Percentiles rank a stretch among this genome's conserved stretches.
Evolutionary conservation across 2,113 vertebrate species (phyloP).

Genomic region (Carassius carassius): DNA sequence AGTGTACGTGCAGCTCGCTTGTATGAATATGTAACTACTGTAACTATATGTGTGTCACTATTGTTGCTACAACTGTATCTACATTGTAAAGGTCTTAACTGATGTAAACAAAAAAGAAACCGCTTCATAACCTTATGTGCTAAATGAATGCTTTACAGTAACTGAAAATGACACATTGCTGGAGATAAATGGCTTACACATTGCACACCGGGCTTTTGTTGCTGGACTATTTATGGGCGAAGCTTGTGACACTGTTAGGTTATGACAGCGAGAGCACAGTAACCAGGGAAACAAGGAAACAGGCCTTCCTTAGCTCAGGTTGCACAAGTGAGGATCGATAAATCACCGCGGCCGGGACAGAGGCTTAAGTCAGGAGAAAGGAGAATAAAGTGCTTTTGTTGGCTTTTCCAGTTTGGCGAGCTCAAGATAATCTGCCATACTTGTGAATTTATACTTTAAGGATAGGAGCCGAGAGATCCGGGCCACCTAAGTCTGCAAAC

Average conservation of each 20-base stretch:
- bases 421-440: constrained; percentile 31
- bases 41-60: neutral
- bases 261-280: constrained; percentile 62
- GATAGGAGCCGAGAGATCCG: neutral
- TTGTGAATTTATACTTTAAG: constrained; percentile 30
- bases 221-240: constrained; percentile 44
- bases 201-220: constrained; percentile 46
- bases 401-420: constrained; percentile 48
- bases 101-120: neutral
- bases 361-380: constrained; percentile 44
- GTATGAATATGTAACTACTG: no score
- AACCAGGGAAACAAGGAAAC: constrained; percentile 67
- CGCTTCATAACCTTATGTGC: neutral
- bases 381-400: constrained; percentile 33
- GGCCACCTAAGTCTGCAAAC: constrained; percentile 16
- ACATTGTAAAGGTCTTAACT: neutral
- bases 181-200: constrained; percentile 50
- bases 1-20: neutral
- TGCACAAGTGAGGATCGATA: constrained; percentile 62
- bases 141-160: constrained; percentile 28
- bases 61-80: neutral
- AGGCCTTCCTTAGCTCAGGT: constrained; percentile 52
- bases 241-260: constrained; percentile 58
- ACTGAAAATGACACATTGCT: constrained; percentile 38
- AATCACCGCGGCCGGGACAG: constrained; percentile 56